Evolutionary conservation across 2,888 invertebrate species (phyloP), one percentile per base, ranked within the genome.

Genomic region (Tethea ocularis): DNA sequence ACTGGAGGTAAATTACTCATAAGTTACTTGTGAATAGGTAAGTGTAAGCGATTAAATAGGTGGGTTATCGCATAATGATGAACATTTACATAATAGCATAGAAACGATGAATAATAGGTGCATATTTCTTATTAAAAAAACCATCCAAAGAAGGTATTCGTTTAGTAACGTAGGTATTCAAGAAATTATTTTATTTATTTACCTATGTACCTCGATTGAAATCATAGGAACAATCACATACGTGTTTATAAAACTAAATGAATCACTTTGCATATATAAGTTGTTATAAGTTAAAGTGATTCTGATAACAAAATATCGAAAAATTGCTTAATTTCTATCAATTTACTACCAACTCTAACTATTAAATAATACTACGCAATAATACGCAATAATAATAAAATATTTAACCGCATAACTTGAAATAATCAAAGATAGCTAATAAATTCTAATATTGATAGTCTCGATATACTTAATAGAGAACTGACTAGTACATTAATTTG

Each of bases 11-110:
- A n/a, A 57, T 46, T 58, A 36, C 67, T 66, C 64, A 62, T 64
- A 54, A 36, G 13, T 36, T 64, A 41, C 13, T 38, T 60, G 68
- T 70, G 66, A 72, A 58, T 57, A 55, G 55, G 17, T 36, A 15
- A 24, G 41, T 56, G 38, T 36, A 56, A 24, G 38, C 26, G 17
- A n/a, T 29, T 17, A 7, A 46, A 10, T 20, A 46, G 46, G 10
- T 46, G 46, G 5, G 20, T 46, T 46, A 20, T 20, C 20, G 46
- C 46, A 2, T 46, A 20, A 20, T 20, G 46, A 20, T 46, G 46
- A 17, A 20, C 1, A 17, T 41, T 41, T 41, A 7, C 46, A 46
- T 20, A 46, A n/a, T n/a, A n/a, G n/a, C n/a, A n/a, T n/a, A n/a
- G n/a, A n/a, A n/a, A 20, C 46, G 46, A 41, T 41, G 33, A 10